A percentile compares a stretch with the other conserved stretches of the same genome.
Evolutionary conservation across 2,797 vertebrate species (phyloP).

Genomic region (Catharus ustulatus): DNA sequence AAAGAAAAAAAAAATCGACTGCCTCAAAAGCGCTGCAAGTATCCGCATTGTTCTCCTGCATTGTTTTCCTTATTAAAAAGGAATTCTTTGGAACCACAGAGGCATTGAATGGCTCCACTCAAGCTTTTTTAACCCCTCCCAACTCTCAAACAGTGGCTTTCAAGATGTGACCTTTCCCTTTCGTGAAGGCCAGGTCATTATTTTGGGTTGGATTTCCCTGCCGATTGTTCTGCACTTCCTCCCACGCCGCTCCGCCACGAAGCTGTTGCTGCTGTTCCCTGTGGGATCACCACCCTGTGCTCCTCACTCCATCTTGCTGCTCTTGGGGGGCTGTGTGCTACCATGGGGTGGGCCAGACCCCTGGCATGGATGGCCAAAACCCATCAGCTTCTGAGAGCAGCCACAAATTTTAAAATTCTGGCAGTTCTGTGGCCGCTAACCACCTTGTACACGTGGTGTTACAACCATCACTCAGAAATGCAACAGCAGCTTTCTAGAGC

Average conservation of each 20-base stretch:
- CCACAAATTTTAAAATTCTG: background rate
- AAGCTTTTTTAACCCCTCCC: background rate
- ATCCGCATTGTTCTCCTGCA: conserved; percentile 21
- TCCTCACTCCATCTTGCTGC: background rate
- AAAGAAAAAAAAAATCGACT: background rate
- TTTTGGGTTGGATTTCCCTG: conserved; percentile 66
- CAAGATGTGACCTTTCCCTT: conserved; percentile 48
- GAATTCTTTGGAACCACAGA: conserved; percentile 16
- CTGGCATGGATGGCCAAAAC: rapidly evolving
- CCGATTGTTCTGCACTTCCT: conserved; percentile 54
- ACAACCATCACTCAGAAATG: background rate
- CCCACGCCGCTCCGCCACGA: rapidly evolving
- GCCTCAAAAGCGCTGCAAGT: conserved; percentile 14
- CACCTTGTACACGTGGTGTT: rapidly evolving
- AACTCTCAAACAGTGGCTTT: background rate
- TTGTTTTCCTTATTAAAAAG: conserved; percentile 41
- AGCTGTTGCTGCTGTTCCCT: rapidly evolving
- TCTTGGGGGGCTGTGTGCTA: background rate
- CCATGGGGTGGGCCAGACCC: background rate
- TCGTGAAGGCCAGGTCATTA: background rate
- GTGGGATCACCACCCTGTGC: background rate
- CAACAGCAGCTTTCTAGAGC: background rate
- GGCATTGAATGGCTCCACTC: background rate
- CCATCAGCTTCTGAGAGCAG: rapidly evolving
- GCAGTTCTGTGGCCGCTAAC: background rate